Base-by-base conservation (phyloP, 2,888 invertebrate genomes). In the Calliphora vomitoria region DNA sequence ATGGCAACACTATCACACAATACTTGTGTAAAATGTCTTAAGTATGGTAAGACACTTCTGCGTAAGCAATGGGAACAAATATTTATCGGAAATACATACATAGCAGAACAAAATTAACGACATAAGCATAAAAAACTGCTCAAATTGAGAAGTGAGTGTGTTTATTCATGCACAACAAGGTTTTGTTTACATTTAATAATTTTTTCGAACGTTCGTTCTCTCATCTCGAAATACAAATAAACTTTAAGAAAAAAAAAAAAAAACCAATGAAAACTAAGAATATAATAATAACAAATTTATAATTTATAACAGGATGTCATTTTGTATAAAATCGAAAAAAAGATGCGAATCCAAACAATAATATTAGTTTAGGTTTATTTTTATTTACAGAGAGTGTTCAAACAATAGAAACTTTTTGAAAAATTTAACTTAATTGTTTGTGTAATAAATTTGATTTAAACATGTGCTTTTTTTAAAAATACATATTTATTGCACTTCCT, bases 241-340 rank as follows among this genome's bases (percentile, higher is more conserved):
- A 82, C 11, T 41, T 62, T 53, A 53, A 44, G 50, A 64, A 47
- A 25, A 25, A 25, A 25, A 25, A n/a, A 25, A 25, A 64, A 75
- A 81, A 55, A 25, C 11, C 3, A 38, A 71, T 44, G 31, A 71
- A 64, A 53, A 25, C 31, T 38, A 50, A 44, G 38, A 78, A 72
- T 11, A 31, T 20, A 25, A 72, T 15, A 86, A 80, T 64, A 44
- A 31, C 18, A 55, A 20, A 25, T n/a, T 15, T 31, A 47, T 25
- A 72, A 87, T 38, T 84, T 53, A 81, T 60, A 86, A 86, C 86
- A 87, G 86, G 86, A 87, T 83, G 86, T 81, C 66, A 60, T 76
- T 50, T 25, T 69, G 38, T 20, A 58, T 71, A 64, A 41, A 69
- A 55, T 35, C 68, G 8, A 50, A 64, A 72, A 55, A 69, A 72